These are phyloP conservation scores for Montipora capricornis DNA, from an alignment of 64 coral and sea anemone species.

Conservation along the genomic window DNA sequence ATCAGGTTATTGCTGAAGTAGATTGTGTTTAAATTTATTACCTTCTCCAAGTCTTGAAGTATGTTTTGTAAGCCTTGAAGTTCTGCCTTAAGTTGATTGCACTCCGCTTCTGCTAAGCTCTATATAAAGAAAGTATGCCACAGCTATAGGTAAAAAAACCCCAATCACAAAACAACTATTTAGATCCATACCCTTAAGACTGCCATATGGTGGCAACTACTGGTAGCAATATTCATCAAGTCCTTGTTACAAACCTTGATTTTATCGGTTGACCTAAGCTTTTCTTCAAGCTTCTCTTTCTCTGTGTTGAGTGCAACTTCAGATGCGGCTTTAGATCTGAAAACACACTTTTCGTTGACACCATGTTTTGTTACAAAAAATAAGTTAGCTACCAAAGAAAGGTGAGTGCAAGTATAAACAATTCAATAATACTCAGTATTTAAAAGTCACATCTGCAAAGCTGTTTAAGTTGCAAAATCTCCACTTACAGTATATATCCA, in stretches of 20 bases:
- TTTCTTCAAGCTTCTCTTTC: constrained; percentile 55
- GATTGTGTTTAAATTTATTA: not conserved
- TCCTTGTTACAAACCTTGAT: constrained; percentile 22
- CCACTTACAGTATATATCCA: too few relatives aligned
- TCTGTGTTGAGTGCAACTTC: constrained; percentile 18
- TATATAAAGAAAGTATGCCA: not conserved
- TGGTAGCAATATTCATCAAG: not conserved
- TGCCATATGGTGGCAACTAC: not conserved
- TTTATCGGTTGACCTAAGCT: constrained; percentile 33
- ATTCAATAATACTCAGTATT: too few relatives aligned
- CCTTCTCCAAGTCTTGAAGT: constrained; percentile 54
- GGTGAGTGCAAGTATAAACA: too few relatives aligned
- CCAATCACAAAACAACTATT: too few relatives aligned
- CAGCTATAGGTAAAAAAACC: not conserved
- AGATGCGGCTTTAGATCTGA: constrained; percentile 37
- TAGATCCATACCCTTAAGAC: too few relatives aligned
- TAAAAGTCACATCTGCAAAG: too few relatives aligned
- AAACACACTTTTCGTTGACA: not conserved
- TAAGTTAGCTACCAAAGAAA: not conserved
- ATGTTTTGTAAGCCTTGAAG: constrained; percentile 39
- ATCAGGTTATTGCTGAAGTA: not conserved
- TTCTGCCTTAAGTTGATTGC: constrained; percentile 26
- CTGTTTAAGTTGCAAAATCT: too few relatives aligned
- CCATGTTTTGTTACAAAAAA: not conserved
- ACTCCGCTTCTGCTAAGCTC: constrained; percentile 55